Base-by-base conservation (phyloP, 2,888 invertebrate species). In the Liopterus haemorrhoidalis region DNA sequence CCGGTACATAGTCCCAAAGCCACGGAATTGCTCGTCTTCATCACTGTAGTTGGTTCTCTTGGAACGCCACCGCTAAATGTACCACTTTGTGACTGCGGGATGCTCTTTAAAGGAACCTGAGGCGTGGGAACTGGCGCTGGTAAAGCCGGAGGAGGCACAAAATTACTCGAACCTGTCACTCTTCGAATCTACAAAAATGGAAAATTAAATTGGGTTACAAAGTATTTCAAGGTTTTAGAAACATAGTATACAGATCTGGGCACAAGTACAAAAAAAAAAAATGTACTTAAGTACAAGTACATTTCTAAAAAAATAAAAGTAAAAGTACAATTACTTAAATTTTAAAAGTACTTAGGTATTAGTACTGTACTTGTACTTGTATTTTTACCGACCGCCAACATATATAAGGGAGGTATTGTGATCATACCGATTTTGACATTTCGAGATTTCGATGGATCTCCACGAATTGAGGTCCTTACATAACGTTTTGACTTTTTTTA, bases 61-160 rank as follows among this genome's bases (percentile, higher is more conserved):
- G 25, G 33, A 12, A 51, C 42, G n/a, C n/a, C n/a, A n/a, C n/a
- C n/a, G 12, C 71, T 66, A 39, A 74, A 70, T 59, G 73, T 76
- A 43, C 73, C 73, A 50, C 81, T 80, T 58, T 81, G 78, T 30
- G 81, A 72, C 54, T 54, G 48, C 5, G 54, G 39, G 21, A 64
- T 56, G 28, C 59, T 59, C 19, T 61, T 53, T 56, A 67, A 68
- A 35, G 76, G 77, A 54, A 70, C 59, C 15, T 69, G 65, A 52
- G 74, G 73, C 11, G 75, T 75, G 11, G 83, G 83, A 19, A 82
- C 80, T 1, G 83, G 83, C 1, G 83, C 83, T 9, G 83, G 83
- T 28, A 82, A 64, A 18, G 81, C 79, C 18, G 83, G 83, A 1
- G 83, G 83, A n/a, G 83, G 76, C 8, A 82, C 82, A 8, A 78